A percentile compares a stretch with the other conserved stretches of the same genome.
These are phyloP conservation scores for Drosophila pseudotalamancana DNA, from an alignment of 2,888 invertebrate species.

Conservation along the genomic window DNA sequence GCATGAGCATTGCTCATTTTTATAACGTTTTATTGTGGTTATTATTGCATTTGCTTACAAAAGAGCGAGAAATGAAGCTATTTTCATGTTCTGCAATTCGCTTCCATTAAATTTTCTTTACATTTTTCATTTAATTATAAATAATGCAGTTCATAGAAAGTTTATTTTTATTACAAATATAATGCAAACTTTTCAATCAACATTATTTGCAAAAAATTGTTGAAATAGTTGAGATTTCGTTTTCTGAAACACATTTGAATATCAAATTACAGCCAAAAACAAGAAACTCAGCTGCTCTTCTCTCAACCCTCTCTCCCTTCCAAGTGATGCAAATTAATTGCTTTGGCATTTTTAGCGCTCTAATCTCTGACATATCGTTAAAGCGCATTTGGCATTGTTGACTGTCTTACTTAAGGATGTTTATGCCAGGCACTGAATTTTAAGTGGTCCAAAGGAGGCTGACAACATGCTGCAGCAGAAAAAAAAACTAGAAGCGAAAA, in stretches of 20 bases:
- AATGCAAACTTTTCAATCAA: neutral
- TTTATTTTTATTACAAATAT: neutral
- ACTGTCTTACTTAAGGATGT: slow-evolving; percentile 71
- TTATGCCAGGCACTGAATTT: slow-evolving; percentile 77
- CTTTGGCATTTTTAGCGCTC: slow-evolving; percentile 46
- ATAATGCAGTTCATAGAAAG: too few species aligned
- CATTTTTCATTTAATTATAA: neutral
- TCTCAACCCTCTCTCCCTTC: neutral
- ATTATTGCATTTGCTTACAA: slow-evolving; percentile 69
- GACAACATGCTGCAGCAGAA: slow-evolving; percentile 41
- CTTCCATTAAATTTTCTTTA: neutral
- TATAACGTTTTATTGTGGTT: slow-evolving; percentile 68
- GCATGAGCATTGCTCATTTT: slow-evolving; percentile 46
- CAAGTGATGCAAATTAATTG: slow-evolving; percentile 63
- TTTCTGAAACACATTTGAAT: slow-evolving; percentile 1
- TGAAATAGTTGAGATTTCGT: neutral
- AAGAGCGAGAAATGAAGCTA: slow-evolving; percentile 18
- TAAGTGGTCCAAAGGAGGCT: slow-evolving; percentile 67
- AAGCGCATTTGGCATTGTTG: slow-evolving; percentile 67
- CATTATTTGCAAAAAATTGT: too few species aligned
- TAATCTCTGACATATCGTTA: slow-evolving; percentile 78
- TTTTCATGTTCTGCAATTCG: slow-evolving; percentile 3
- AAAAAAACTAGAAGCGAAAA: slow-evolving; percentile 3
- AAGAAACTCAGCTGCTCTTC: neutral
- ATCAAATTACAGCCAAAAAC: slow-evolving; percentile 22